Conservation (phyloP, 2,113 vertebrate genomes). For the Hippocampus barbouri region DNA sequence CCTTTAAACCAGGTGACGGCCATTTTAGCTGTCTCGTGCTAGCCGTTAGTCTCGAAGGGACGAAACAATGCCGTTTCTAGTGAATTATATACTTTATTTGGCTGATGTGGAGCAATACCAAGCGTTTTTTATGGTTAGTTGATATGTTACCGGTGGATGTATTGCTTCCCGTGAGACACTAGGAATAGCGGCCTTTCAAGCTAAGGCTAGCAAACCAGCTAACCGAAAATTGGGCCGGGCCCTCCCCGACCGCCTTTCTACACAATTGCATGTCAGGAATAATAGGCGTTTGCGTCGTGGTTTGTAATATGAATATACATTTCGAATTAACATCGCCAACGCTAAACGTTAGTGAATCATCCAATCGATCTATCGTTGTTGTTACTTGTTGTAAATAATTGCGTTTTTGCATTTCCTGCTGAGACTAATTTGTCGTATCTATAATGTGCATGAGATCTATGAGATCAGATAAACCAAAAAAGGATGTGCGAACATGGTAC, state of each 20-base stretch:
- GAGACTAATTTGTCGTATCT: not conserved
- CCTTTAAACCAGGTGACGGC: conserved; percentile 39
- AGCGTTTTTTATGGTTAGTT: too few relatives aligned
- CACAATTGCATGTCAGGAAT: not conserved
- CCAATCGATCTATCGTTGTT: not conserved
- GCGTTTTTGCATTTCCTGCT: not conserved
- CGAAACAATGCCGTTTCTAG: not conserved
- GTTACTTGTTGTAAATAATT: not conserved
- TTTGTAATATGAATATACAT: not conserved
- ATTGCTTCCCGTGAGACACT: not conserved
- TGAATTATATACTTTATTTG: not conserved
- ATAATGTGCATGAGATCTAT: not conserved
- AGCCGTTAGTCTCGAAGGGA: not conserved
- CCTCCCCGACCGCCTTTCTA: not conserved
- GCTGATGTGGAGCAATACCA: rapidly evolving
- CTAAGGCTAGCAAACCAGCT: not conserved
- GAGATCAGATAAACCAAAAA: not conserved
- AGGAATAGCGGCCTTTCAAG: not conserved
- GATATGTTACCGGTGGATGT: rapidly evolving
- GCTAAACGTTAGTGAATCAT: not conserved
- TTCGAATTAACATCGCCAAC: not conserved
- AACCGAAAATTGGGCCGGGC: not conserved
- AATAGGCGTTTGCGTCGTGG: too few relatives aligned
- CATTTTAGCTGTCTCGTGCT: conserved; percentile 41
- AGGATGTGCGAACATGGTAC: not conserved